Evolutionary conservation across 2,888 invertebrate species (phyloP), one percentile per base, ranked within the genome.

Genomic region (Muschampia plurimacula): DNA sequence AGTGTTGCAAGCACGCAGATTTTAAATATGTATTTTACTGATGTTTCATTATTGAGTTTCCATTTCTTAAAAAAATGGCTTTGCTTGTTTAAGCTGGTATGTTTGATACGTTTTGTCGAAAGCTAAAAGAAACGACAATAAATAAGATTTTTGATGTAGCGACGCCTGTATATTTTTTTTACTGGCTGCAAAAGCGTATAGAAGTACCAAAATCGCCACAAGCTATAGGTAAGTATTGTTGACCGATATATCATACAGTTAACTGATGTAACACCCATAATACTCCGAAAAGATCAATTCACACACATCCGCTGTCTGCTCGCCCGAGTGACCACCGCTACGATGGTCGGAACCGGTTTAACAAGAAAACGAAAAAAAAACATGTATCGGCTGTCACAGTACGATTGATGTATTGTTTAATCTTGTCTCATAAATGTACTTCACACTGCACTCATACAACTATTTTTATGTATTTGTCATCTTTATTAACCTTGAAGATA

Each of bases 321-420:
- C 60, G 60, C n/a, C 13, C 44, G n/a, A 57, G 13, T 44, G 67
- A 67, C 67, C 57, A 13, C 44, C 13, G 15, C 44, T 2, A 15
- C 32, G 41, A 39, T 65, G 41, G 22, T 12, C 32, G 5, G 5
- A 57, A 67, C 67, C 57, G 57, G 67, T 67, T 22, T 12, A 2
- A 55, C 67, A 41, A 57, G 41, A 28, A 57, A 55, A 57, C 9
- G 0, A 44, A 32, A n/a, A 32, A n/a, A 63, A 63, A n/a, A 57
- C 41, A 52, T 57, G 41, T 36, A 57, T 44, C 57, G 67, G 13
- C 57, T 44, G 67, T 57, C 41, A 67, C 57, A 41, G 2, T 28
- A 22, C 0, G 57, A 57, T 67, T 57, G 36, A 41, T 67, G 36
- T 57, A 46, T 46, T 46, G 44, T 15, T 22, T 46, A 12, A 46